Conservation (phyloP, 2,113 vertebrate genomes). For the Lagopus leucura region DNA sequence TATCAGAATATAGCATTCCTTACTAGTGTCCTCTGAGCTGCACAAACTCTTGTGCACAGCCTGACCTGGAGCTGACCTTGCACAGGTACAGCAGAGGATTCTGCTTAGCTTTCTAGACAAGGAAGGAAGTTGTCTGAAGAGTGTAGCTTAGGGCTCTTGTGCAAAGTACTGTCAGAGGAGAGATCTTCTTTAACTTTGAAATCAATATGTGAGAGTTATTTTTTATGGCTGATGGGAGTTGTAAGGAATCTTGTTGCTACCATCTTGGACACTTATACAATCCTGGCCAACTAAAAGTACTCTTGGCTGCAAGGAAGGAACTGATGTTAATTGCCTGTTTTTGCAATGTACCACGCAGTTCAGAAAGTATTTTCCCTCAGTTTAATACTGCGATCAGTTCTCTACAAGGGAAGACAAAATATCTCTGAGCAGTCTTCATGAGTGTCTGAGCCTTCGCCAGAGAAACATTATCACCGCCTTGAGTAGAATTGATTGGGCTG, state of each 20-base stretch:
- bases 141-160: background rate
- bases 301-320: background rate
- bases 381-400: background rate
- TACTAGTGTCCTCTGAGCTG: background rate
- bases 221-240: constrained; percentile 5
- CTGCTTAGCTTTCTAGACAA: background rate
- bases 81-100: background rate
- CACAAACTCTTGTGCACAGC: background rate
- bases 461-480: background rate
- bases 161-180: background rate
- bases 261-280: background rate
- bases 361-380: background rate
- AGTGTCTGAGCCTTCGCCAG: background rate
- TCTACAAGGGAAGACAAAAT: background rate
- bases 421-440: background rate
- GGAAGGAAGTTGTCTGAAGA: background rate
- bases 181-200: background rate
- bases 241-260: background rate
- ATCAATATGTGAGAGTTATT: background rate
- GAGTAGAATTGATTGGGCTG: background rate
- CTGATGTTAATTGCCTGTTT: background rate
- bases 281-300: background rate
- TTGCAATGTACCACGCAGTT: background rate
- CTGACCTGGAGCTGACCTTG: background rate
- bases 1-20: background rate